Evolutionary conservation across 2,113 vertebrate species (phyloP).

Genomic region (Oceanodroma tethys): DNA sequence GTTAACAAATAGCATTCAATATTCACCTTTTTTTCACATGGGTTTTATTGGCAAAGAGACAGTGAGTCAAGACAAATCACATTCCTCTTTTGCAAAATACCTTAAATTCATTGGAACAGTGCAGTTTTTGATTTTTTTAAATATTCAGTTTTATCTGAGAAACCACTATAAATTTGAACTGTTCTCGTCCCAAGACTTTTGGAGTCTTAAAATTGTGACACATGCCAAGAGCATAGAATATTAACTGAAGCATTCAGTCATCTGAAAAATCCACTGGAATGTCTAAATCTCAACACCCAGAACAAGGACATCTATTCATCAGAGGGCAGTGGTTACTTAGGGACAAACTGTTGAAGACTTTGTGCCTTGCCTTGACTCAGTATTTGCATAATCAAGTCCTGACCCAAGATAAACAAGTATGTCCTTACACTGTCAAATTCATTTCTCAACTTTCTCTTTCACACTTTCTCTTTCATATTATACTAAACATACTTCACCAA

Average conservation of each 20-base stretch:
- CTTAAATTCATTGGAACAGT: background rate
- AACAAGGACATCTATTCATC: conserved; percentile 32
- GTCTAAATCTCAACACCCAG: conserved; percentile 10
- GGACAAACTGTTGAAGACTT: conserved; percentile 1
- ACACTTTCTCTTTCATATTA: background rate
- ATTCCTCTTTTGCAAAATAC: background rate
- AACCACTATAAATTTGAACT: background rate
- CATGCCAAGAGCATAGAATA: background rate
- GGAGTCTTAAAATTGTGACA: background rate
- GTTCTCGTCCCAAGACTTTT: background rate
- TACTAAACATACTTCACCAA: background rate
- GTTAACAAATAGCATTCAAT: background rate
- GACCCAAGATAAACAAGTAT: background rate
- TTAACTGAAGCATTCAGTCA: conserved; percentile 4
- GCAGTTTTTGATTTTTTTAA: background rate
- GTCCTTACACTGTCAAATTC: background rate
- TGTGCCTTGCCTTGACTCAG: background rate
- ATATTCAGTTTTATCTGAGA: background rate
- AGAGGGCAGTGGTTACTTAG: background rate
- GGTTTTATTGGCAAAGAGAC: background rate
- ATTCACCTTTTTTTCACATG: background rate
- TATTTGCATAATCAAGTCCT: background rate
- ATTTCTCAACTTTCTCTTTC: background rate
- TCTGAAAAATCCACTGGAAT: conserved; percentile 19
- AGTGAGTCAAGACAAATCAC: background rate